Evolutionary conservation across 2,888 invertebrate genomes (phyloP).

Genomic region (Lomographa bimaculata): DNA sequence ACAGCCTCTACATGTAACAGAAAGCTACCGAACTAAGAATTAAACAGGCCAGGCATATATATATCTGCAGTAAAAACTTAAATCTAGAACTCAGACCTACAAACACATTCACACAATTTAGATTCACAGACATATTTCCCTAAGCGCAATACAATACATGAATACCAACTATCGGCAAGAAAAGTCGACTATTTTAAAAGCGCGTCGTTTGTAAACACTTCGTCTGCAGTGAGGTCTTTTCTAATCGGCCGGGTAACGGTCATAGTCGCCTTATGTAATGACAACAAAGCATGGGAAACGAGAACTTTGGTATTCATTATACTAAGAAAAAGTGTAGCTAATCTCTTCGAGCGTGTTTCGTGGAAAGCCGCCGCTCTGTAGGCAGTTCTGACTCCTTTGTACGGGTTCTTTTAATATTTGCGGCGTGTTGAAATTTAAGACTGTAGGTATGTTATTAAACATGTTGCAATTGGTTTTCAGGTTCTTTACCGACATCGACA

Average conservation of each 20-base stretch:
- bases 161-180: slow-evolving; percentile 9
- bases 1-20: too few relatives aligned
- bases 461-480: not conserved
- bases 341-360: slow-evolving; percentile 29
- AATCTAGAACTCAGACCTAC: slow-evolving; percentile 11
- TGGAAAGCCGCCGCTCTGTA: slow-evolving; percentile 17
- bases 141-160: slow-evolving; percentile 15
- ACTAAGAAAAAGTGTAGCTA: slow-evolving; percentile 34
- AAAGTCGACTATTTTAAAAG: slow-evolving; percentile 3
- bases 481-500: not conserved
- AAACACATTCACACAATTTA: slow-evolving; percentile 18
- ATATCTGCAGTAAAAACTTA: too few relatives aligned
- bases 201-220: slow-evolving; percentile 3
- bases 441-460: not conserved
- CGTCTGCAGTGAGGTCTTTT: slow-evolving; percentile 2
- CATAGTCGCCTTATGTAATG: slow-evolving; percentile 7
- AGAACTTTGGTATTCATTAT: slow-evolving; percentile 25
- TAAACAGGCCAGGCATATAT: too few relatives aligned
- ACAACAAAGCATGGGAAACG: slow-evolving; percentile 21
- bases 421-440: slow-evolving; percentile 5
- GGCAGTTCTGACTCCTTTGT: slow-evolving; percentile 13
- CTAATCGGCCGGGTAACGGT: slow-evolving; percentile 3
- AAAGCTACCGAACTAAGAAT: too few relatives aligned
- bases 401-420: slow-evolving; percentile 7
- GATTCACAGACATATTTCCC: slow-evolving; percentile 11